Conservation (phyloP, 2,113 vertebrate species). For the Ranitomeya variabilis region DNA sequence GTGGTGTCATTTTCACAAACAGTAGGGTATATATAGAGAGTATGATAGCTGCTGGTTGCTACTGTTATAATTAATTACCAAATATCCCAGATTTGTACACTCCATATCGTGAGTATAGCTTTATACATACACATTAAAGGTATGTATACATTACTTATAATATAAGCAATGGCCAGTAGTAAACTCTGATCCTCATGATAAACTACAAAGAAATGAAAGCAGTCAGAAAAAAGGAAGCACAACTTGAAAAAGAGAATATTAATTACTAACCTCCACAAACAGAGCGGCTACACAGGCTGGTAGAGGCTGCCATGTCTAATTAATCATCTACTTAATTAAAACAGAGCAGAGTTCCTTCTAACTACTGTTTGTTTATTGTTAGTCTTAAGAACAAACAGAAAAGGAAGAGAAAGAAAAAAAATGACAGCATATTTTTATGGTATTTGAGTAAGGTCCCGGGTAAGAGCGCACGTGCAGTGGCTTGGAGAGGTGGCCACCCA, state of each 20-base stretch:
- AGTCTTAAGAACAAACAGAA: conserved; percentile 40
- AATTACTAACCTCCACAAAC: background rate
- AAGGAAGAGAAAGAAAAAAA: background rate
- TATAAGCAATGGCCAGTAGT: background rate
- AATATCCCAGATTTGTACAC: background rate
- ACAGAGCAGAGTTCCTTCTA: conserved; percentile 20
- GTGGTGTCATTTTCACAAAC: too few relatives aligned
- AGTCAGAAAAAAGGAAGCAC: background rate
- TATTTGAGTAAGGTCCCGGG: conserved; percentile 23
- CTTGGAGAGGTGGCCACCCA: conserved; percentile 48
- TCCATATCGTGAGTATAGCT: background rate
- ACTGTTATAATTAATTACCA: too few relatives aligned
- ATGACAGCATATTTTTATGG: conserved; percentile 26
- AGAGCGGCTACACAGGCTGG: background rate
- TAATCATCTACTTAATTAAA: conserved; percentile 23
- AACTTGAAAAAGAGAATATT: conserved; percentile 13
- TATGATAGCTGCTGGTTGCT: too few relatives aligned
- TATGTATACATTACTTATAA: background rate
- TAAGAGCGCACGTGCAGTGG: conserved; percentile 35
- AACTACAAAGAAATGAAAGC: conserved; percentile 24
- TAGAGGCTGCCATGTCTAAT: conserved; percentile 13
- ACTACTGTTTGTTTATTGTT: conserved; percentile 28
- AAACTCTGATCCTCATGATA: conserved; percentile 25
- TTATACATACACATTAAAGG: background rate
- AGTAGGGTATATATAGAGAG: too few relatives aligned